Base-by-base conservation (phyloP, 2,113 vertebrate species). In the Acrocephalus arundinaceus region DNA sequence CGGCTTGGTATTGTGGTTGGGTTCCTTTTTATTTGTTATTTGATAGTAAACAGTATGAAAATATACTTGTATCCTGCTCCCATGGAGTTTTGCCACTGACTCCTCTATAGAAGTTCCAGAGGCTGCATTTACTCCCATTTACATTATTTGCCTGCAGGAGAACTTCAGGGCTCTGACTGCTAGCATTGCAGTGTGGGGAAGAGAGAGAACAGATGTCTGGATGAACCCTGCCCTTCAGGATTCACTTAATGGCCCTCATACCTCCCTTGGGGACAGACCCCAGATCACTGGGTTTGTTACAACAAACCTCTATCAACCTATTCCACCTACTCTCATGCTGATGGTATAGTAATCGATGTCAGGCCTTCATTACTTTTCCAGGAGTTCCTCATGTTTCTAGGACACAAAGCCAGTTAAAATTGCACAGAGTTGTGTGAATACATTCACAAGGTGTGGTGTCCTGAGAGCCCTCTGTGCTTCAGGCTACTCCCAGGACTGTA, bases 11-110 rank as follows among this genome's bases (percentile, higher is more conserved):
- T 89, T 93, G 93, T 87, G 85, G 72, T 82, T 93, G 62, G 15
- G 58, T 73, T 92, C 49, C 20, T 27, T 80, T 82, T 85, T 74
- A 76, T 59, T 67, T 20, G 30, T 93, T 93, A 80, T 31, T 95
- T 88, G 66, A 45, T 78, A 90, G 74, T 41, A 91, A 93, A 90
- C 48, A 65, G 24, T 43, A 46, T 28, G 83, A 93, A 96, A 71
- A 90, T 45, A 21, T 6, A 27, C 22, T 23, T 39, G 72, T 41
- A 67, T 93, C 6, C 18, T 86, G 45, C 52, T 91, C n/a, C 65
- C 49, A 5, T 22, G 65, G 43, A 87, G 35, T 86, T 95, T 55
- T 91, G 46, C 45, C 23, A 51, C 63, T 70, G 63, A 87, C 6
- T 25, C 12, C 41, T 77, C 59, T 7, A 6, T 1, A 88, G 57